A percentile compares a stretch with the other conserved stretches of the same genome.
These are phyloP conservation scores for Synergus gifuensis DNA, from an alignment of 2,888 invertebrate species.

Conservation along the genomic window DNA sequence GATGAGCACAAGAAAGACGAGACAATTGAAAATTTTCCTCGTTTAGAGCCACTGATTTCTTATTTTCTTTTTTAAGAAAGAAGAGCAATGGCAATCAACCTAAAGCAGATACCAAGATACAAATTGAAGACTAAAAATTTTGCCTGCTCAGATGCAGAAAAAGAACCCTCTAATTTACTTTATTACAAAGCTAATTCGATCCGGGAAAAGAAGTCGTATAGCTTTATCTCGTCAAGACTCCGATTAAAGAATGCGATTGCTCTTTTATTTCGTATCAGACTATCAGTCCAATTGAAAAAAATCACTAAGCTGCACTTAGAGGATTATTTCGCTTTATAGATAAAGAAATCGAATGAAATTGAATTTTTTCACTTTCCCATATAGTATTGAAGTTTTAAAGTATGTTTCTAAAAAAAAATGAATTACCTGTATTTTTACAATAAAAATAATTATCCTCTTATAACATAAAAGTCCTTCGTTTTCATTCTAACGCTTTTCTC, in stretches of 20 bases:
- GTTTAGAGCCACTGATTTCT: neutral
- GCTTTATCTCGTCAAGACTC: slow-evolving; percentile 13
- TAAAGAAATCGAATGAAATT: neutral
- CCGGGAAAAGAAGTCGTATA: neutral
- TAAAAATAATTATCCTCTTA: too few relatives aligned
- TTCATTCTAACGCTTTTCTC: neutral
- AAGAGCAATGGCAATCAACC: neutral
- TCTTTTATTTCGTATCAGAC: slow-evolving; percentile 30
- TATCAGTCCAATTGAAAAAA: slow-evolving; percentile 24
- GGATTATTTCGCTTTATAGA: neutral
- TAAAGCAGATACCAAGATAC: neutral
- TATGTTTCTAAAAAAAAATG: neutral
- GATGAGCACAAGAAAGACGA: neutral
- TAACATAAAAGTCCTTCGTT: neutral
- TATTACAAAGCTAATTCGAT: slow-evolving; percentile 3
- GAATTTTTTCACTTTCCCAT: neutral
- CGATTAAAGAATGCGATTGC: slow-evolving; percentile 17
- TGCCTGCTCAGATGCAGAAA: neutral
- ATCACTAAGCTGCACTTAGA: neutral
- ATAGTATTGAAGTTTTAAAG: neutral
- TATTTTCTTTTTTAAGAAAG: neutral
- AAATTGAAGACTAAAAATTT: neutral
- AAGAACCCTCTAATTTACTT: neutral
- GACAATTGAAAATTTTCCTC: neutral
- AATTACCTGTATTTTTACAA: neutral